Percentiles rank a stretch among this genome's conserved stretches.
Conservation (phyloP, 2,797 vertebrate genomes). For the Tiaroga cobitis region DNA sequence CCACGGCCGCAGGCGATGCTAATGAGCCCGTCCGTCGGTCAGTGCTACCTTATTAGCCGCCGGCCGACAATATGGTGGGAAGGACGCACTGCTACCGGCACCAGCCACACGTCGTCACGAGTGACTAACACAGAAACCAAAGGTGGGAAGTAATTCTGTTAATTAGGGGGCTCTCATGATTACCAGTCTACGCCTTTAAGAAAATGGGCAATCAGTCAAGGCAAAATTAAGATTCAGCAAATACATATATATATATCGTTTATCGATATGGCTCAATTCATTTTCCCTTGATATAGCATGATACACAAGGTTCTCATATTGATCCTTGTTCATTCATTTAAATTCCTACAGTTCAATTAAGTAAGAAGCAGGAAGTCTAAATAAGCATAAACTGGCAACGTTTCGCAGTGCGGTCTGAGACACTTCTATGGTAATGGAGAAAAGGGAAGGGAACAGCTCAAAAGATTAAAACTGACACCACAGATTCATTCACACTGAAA, state of each 20-base stretch:
- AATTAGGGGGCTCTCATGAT: conserved; percentile 73
- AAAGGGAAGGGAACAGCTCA: not conserved
- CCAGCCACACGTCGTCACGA: conserved; percentile 68
- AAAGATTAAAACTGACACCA: conserved; percentile 6
- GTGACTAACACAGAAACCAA: conserved; percentile 74
- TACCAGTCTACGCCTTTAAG: conserved; percentile 38
- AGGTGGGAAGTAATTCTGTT: conserved; percentile 77
- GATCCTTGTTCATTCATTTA: not conserved
- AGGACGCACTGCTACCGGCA: conserved; percentile 60
- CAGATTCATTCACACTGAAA: not conserved
- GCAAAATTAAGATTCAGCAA: conserved; percentile 14
- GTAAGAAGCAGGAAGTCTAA: not conserved
- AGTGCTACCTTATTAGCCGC: conserved; percentile 78
- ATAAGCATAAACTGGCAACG: conserved; percentile 12
- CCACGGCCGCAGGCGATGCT: conserved; percentile 80
- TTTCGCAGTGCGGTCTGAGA: not conserved
- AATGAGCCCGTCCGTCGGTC: conserved; percentile 79
- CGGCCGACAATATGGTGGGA: conserved; percentile 79
- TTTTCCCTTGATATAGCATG: not conserved
- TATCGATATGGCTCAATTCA: not conserved
- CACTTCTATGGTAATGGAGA: conserved; percentile 16
- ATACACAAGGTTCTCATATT: not conserved
- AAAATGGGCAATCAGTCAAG: not conserved
- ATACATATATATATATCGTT: not conserved
- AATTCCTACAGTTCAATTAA: conserved; percentile 6